phyloP scores from a whole-genome alignment of 2,113 vertebrate genomes.

The Mobula hypostoma region DNA sequence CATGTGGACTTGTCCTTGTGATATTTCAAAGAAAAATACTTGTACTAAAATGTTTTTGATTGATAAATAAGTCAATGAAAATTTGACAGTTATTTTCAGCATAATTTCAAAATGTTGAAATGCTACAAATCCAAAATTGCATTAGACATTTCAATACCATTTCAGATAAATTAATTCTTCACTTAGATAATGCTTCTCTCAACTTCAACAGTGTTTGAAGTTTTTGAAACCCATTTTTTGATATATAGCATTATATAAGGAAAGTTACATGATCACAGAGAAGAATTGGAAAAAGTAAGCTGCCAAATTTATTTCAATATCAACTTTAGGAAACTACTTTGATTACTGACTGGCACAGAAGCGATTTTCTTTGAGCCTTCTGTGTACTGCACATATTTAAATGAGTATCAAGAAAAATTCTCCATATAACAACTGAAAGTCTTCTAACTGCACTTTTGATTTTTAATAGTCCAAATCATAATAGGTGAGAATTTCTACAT shows the following conservation, averaged over 20 bases:
- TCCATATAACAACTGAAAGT: not conserved
- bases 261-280: not conserved
- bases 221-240: not conserved
- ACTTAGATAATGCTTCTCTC: not conserved
- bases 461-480: not conserved
- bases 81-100: not conserved
- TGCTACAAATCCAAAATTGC: not conserved
- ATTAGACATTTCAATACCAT: not conserved
- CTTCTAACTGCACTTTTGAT: not conserved
- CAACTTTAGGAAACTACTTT: slow-evolving; percentile 24
- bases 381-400: slow-evolving; percentile 1
- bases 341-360: not conserved
- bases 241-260: not conserved
- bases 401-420: not conserved
- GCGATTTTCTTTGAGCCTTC: not conserved
- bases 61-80: not conserved
- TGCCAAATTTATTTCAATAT: slow-evolving; percentile 34
- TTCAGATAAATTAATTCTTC: not conserved
- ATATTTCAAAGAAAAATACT: not conserved
- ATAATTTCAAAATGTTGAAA: not conserved
- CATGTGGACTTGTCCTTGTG: not conserved
- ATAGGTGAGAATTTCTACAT: not conserved
- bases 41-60: not conserved
- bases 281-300: slow-evolving; percentile 7
- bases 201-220: too few relatives aligned